Percentiles rank a stretch among this genome's conserved stretches.
These are phyloP conservation scores for Luehdorfia chinensis DNA, from an alignment of 1,140 invertebrate species.

Conservation along the genomic window DNA sequence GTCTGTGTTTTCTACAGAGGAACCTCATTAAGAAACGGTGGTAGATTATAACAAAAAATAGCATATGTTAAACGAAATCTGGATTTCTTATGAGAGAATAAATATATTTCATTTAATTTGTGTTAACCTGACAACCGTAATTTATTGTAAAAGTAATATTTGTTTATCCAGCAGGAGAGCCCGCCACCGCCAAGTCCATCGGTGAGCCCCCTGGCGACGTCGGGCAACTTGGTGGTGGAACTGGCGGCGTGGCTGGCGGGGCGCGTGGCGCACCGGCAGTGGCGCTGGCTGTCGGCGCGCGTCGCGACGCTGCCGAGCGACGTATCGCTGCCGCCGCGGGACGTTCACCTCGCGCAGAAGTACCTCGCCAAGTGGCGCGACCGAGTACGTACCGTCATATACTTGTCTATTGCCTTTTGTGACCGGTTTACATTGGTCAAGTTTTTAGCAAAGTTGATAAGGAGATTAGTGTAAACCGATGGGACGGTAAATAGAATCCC, in stretches of 20 bases:
- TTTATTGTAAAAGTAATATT: no score
- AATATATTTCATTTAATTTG: no score
- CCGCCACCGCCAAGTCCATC: background rate
- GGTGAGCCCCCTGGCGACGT: conserved; percentile 24
- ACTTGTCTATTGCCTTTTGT: no score
- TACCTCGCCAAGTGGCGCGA: conserved; percentile 61
- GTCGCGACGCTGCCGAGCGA: conserved; percentile 16
- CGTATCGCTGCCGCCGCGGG: conserved; percentile 34
- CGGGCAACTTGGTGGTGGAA: conserved; percentile 57
- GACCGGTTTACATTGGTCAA: no score
- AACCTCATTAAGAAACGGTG: no score
- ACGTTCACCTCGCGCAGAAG: conserved; percentile 55
- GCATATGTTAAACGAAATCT: no score
- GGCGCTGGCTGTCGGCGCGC: conserved; percentile 44
- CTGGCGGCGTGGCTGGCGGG: conserved; percentile 69
- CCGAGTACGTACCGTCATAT: conserved; percentile 39
- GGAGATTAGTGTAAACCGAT: no score
- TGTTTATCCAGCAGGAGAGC: conserved; percentile 17
- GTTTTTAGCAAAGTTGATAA: background rate
- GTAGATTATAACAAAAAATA: no score
- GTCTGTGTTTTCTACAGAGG: no score
- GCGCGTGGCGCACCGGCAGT: conserved; percentile 52
- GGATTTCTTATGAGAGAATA: no score
- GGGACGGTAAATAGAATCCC: no score
- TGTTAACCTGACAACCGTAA: no score